Evolutionary conservation across 2,888 invertebrate species (phyloP).

Genomic region (Callyntrura sp.): DNA sequence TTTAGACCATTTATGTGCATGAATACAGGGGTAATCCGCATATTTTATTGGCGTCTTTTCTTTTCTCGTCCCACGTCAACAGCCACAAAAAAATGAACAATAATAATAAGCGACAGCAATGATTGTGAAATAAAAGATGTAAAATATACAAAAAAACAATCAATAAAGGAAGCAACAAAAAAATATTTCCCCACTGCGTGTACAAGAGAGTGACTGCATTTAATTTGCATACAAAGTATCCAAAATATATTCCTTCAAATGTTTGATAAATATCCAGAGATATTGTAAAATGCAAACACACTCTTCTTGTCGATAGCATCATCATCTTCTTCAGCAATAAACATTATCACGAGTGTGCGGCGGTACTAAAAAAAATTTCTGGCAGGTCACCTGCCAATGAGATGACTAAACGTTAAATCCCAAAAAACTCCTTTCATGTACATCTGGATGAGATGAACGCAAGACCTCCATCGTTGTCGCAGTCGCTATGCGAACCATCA

Average conservation of each 20-base stretch:
- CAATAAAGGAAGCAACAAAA: neutral
- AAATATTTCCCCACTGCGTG: neutral
- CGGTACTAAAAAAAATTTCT: neutral
- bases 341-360: neutral
- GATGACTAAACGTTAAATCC: slow-evolving; percentile 76
- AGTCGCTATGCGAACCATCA: neutral
- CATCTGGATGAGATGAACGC: slow-evolving; percentile 39
- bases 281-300: slow-evolving; percentile 1
- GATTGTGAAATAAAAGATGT: slow-evolving; percentile 15
- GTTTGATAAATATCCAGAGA: neutral
- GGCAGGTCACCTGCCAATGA: slow-evolving; percentile 33
- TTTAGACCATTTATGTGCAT: neutral
- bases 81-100: too few relatives aligned
- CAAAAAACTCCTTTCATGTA: slow-evolving; percentile 23
- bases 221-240: slow-evolving; percentile 12
- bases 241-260: neutral
- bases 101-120: neutral
- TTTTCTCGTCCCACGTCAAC: too few relatives aligned
- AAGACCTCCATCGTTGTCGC: neutral
- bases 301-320: neutral
- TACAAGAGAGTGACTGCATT: neutral
- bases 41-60: neutral
- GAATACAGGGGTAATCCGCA: neutral
- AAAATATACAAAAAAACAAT: neutral
- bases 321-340: neutral